These are phyloP conservation scores for Meriones unguiculatus DNA, from an alignment of 2,113 vertebrate species.

Conservation along the genomic window DNA sequence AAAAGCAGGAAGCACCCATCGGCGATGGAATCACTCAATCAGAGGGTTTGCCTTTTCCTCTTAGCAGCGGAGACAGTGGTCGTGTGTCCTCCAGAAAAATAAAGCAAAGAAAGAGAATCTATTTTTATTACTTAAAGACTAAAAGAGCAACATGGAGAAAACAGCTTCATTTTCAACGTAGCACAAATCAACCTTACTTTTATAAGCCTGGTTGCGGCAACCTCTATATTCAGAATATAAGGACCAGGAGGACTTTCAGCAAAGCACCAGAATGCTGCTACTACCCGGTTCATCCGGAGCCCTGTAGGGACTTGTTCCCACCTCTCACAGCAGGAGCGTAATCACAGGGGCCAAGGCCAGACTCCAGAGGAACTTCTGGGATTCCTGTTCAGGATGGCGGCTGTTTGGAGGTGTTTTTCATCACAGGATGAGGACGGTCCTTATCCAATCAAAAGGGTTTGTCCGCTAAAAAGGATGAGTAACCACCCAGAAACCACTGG, in stretches of 20 bases:
- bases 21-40: slow-evolving; percentile 37
- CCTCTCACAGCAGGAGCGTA: not conserved
- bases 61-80: not conserved
- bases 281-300: not conserved
- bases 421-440: not conserved
- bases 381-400: slow-evolving; percentile 25
- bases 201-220: not conserved
- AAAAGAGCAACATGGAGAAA: not conserved
- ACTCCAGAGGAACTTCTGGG: not conserved
- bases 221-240: not conserved
- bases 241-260: not conserved
- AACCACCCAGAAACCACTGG: not conserved
- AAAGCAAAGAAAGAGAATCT: not conserved
- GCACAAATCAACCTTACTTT: not conserved
- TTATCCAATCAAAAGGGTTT: not conserved
- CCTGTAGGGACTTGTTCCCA: not conserved
- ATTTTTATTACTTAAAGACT: not conserved
- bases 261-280: fast-evolving
- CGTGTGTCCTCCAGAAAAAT: not conserved
- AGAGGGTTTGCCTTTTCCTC: not conserved
- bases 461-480: not conserved
- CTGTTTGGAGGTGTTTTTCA: not conserved
- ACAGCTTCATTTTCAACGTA: not conserved
- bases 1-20: slow-evolving; percentile 7
- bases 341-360: not conserved